A percentile compares a stretch with the other conserved stretches of the same genome.
Evolutionary conservation across 1,140 invertebrate genomes (phyloP).

Genomic region (Penaeus indicus): DNA sequence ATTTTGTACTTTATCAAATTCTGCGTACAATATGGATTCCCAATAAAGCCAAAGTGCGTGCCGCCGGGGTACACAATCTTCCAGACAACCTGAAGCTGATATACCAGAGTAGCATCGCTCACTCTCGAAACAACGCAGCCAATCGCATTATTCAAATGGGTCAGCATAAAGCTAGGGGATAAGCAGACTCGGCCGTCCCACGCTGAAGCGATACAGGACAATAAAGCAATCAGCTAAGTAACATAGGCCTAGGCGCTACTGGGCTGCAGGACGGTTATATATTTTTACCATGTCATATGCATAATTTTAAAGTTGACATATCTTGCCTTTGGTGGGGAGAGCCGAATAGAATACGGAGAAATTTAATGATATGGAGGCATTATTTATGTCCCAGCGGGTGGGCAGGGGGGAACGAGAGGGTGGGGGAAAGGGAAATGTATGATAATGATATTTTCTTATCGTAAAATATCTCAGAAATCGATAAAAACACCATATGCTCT

Average conservation of each 20-base stretch:
- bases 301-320: constrained; percentile 40
- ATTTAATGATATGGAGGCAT: not conserved
- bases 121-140: constrained; percentile 10
- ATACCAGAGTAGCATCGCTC: not conserved
- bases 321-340: not conserved
- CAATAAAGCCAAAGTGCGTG: too few species aligned
- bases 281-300: constrained; percentile 35
- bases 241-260: constrained; percentile 34
- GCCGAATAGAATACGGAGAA: not conserved
- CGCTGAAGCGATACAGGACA: not conserved
- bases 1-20: too few species aligned
- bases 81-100: too few species aligned
- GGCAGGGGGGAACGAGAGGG: not conserved
- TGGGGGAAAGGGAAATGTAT: not conserved
- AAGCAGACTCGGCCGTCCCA: not conserved
- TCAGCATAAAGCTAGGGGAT: constrained; percentile 24
- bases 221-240: constrained; percentile 57
- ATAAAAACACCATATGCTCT: too few species aligned
- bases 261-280: not conserved
- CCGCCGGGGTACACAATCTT: too few species aligned
- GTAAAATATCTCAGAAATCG: too few species aligned
- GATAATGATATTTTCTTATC: not conserved
- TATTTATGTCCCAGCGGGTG: not conserved
- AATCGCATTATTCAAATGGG: constrained; percentile 63
- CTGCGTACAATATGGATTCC: too few species aligned